These are phyloP conservation scores for Pachyseris speciosa DNA, from an alignment of 64 coral and sea anemone genomes.

Conservation along the genomic window DNA sequence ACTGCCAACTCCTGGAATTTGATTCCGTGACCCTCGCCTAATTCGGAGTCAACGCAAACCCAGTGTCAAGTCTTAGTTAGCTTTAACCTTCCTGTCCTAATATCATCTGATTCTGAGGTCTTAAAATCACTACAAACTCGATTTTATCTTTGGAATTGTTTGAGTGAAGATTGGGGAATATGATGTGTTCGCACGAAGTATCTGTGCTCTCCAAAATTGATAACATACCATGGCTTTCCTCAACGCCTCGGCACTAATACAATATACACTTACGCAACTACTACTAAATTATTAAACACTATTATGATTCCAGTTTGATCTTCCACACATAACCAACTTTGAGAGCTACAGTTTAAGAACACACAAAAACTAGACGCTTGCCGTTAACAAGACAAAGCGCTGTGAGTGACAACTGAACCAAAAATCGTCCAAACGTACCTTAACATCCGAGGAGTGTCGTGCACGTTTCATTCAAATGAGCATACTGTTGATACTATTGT, in stretches of 20 bases:
- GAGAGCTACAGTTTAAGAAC: background rate
- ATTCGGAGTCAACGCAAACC: background rate
- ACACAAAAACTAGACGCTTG: background rate
- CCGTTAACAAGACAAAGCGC: background rate
- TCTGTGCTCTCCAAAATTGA: background rate
- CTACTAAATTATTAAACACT: background rate
- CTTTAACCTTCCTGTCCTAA: slow-evolving; percentile 20
- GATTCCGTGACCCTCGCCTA: slow-evolving; percentile 20
- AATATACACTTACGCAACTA: background rate
- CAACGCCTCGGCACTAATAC: background rate
- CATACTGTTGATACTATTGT: too few species aligned
- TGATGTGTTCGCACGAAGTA: background rate
- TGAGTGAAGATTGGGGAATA: background rate
- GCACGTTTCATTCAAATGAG: background rate
- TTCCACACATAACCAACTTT: background rate
- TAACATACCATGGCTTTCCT: background rate
- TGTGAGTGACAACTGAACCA: background rate
- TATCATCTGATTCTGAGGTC: slow-evolving; percentile 58
- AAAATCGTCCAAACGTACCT: background rate
- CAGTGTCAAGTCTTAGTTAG: background rate
- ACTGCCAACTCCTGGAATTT: background rate
- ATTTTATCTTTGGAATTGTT: background rate
- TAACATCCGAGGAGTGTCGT: background rate
- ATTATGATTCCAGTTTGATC: background rate
- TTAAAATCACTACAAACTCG: slow-evolving; percentile 1